A percentile compares a stretch with the other conserved stretches of the same genome.
These are phyloP conservation scores for Rhinella marina DNA, from an alignment of 2,797 vertebrate species.

Conservation along the genomic window DNA sequence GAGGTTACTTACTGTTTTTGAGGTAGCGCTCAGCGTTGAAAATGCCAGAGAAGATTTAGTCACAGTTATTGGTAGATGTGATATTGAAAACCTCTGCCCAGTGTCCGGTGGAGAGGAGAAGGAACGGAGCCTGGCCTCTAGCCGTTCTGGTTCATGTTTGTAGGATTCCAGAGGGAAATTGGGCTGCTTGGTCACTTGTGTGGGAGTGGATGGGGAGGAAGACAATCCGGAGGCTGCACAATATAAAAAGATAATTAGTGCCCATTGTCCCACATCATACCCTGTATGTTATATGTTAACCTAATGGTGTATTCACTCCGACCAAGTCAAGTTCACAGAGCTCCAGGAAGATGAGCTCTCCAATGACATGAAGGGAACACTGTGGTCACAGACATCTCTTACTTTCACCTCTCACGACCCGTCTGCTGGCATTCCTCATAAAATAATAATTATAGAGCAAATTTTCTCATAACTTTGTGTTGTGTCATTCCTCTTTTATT, in stretches of 20 bases:
- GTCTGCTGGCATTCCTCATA: too few species aligned
- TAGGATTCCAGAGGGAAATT: constrained; percentile 86
- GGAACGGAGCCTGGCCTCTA: constrained; percentile 81
- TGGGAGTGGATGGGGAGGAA: constrained; percentile 90
- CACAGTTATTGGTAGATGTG: constrained; percentile 68
- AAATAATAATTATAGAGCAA: too few species aligned
- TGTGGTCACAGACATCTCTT: too few species aligned
- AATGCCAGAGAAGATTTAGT: constrained; percentile 80
- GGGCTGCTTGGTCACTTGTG: constrained; percentile 85
- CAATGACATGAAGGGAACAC: too few species aligned
- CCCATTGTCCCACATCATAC: neutral
- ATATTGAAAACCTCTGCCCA: constrained; percentile 82
- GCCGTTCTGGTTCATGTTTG: constrained; percentile 82
- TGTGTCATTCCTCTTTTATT: too few species aligned
- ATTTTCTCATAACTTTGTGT: too few species aligned
- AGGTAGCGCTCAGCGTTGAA: constrained; percentile 79
- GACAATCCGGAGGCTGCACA: constrained; percentile 86
- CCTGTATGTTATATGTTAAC: neutral
- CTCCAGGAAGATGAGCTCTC: neutral
- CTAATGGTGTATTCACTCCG: neutral
- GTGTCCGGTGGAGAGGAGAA: constrained; percentile 84
- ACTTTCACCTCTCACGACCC: too few species aligned
- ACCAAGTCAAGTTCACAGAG: neutral
- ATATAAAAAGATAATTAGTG: constrained; percentile 16
- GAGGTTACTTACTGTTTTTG: constrained; percentile 83